Conservation (phyloP, 2,113 vertebrate species). For the Ceuthmochares aereus region DNA sequence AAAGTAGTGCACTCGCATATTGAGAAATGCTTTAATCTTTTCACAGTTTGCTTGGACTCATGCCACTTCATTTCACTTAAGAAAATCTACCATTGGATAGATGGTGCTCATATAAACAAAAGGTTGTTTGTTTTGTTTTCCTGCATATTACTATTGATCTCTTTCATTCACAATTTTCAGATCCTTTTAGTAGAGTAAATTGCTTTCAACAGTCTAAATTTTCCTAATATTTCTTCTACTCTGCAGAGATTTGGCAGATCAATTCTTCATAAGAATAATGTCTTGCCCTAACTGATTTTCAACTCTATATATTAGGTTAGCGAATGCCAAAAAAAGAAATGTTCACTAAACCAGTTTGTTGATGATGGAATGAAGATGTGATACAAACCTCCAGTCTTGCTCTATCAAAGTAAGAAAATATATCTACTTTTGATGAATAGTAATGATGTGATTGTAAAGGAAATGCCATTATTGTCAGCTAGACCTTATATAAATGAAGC, state of each 20-base stretch:
- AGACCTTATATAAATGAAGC: neutral
- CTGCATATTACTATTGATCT: conserved; percentile 50
- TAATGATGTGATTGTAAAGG: neutral
- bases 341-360: neutral
- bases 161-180: conserved; percentile 65
- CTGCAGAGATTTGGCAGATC: conserved; percentile 56
- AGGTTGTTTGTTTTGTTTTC: conserved; percentile 37
- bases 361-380: conserved; percentile 10
- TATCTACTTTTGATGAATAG: neutral
- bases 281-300: conserved; percentile 57
- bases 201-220: conserved; percentile 40
- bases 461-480: neutral
- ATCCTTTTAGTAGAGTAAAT: conserved; percentile 45
- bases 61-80: neutral
- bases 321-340: conserved; percentile 27
- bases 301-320: conserved; percentile 48
- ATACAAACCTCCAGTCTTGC: neutral
- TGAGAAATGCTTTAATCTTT: conserved; percentile 1
- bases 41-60: conserved; percentile 2
- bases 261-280: conserved; percentile 52
- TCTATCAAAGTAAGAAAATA: conserved; percentile 17
- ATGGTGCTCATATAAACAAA: conserved; percentile 33
- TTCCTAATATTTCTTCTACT: conserved; percentile 45
- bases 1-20: neutral
- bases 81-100: conserved; percentile 36